A percentile compares a stretch with the other conserved stretches of the same genome.
These are phyloP conservation scores for Orchesella cincta DNA, from an alignment of 1,140 invertebrate species.

Conservation along the genomic window DNA sequence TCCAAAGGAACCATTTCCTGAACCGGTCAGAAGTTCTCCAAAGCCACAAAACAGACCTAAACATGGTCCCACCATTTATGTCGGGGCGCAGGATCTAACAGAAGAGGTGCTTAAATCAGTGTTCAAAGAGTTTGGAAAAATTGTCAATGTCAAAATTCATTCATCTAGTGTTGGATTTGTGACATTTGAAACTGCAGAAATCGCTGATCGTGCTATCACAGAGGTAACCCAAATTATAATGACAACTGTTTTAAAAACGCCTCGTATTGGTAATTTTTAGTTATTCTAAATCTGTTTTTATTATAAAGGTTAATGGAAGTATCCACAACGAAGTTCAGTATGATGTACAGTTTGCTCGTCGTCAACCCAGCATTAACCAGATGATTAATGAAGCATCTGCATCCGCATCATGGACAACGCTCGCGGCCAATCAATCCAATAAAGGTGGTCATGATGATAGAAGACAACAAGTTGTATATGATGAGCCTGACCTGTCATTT, in stretches of 20 bases:
- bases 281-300: background rate
- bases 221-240: conserved; percentile 63
- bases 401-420: conserved; percentile 75
- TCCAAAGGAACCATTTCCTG: background rate
- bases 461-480: conserved; percentile 69
- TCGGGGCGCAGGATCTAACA: conserved; percentile 33
- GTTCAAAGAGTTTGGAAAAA: conserved; percentile 41
- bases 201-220: conserved; percentile 80
- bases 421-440: conserved; percentile 79
- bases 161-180: conserved; percentile 70
- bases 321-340: conserved; percentile 76
- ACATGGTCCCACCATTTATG: conserved; percentile 43
- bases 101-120: conserved; percentile 36
- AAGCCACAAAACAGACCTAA: conserved; percentile 35
- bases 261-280: background rate
- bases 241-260: background rate
- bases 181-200: conserved; percentile 86
- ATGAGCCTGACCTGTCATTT: conserved; percentile 52
- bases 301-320: conserved; percentile 72
- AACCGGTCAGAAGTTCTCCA: background rate
- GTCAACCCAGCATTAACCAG: conserved; percentile 76
- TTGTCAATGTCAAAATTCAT: conserved; percentile 39
- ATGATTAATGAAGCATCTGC: conserved; percentile 74
- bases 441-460: conserved; percentile 77
- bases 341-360: conserved; percentile 76